Conservation (phyloP, 2,113 vertebrate species). For the Jacana jacana region DNA sequence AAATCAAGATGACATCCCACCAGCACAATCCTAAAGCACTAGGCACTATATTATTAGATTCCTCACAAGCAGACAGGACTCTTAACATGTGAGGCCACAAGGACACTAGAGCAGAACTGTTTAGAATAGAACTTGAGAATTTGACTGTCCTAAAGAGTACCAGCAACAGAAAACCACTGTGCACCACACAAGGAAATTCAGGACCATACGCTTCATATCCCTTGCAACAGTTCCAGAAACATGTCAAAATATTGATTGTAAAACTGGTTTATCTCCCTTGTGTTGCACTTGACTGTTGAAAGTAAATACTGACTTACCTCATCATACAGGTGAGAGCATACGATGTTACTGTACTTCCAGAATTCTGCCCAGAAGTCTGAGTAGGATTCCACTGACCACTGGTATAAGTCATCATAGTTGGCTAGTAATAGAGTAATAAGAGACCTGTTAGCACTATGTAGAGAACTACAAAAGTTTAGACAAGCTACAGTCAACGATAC, state of each 20-base stretch:
- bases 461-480: not conserved
- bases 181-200: not conserved
- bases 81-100: not conserved
- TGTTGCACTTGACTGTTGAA: not conserved
- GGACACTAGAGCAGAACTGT: not conserved
- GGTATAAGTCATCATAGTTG: conserved; percentile 90
- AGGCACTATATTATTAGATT: not conserved
- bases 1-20: not conserved
- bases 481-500: not conserved
- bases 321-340: conserved; percentile 83
- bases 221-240: not conserved
- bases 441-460: not conserved
- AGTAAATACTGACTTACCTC: conserved; percentile 78
- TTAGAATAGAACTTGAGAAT: rapidly evolving
- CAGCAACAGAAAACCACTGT: not conserved
- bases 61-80: not conserved
- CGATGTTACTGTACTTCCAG: conserved; percentile 89
- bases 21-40: not conserved
- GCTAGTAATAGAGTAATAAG: conserved; percentile 67
- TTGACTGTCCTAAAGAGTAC: rapidly evolving
- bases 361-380: conserved; percentile 92
- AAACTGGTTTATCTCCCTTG: not conserved
- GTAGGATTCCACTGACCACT: conserved; percentile 91
- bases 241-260: rapidly evolving
- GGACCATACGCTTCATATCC: not conserved